Evolutionary conservation across 2,888 invertebrate species (phyloP).

Genomic region (Nasonovia ribisnigri): DNA sequence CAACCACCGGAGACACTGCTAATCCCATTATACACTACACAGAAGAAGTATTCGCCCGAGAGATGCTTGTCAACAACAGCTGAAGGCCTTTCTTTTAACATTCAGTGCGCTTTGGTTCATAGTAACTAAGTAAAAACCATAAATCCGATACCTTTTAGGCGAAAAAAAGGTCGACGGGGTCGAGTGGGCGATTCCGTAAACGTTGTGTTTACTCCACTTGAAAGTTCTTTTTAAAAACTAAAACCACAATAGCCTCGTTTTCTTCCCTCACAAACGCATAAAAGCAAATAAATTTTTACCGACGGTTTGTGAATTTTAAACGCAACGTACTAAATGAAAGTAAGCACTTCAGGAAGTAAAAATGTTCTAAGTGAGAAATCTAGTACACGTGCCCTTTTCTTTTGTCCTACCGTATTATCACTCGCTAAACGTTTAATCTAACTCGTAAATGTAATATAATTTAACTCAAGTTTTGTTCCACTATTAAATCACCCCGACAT

Average conservation of each 20-base stretch:
- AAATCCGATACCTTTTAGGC: constrained; percentile 55
- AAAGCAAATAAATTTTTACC: constrained; percentile 56
- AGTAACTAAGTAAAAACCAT: constrained; percentile 31
- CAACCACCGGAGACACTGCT: neutral
- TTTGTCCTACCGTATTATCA: neutral
- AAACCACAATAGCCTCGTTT: constrained; percentile 26
- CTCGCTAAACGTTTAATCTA: neutral
- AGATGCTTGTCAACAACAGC: constrained; percentile 36
- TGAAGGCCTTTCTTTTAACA: constrained; percentile 19
- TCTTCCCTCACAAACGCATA: neutral
- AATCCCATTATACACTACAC: constrained; percentile 36
- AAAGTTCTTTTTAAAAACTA: constrained; percentile 47
- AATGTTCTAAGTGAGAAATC: constrained; percentile 31
- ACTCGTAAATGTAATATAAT: neutral
- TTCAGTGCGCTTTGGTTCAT: neutral
- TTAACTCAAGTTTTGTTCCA: neutral
- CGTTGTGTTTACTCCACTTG: constrained; percentile 50
- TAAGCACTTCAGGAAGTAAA: constrained; percentile 14
- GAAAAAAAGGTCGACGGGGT: constrained; percentile 45
- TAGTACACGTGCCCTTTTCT: neutral
- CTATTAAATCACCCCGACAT: neutral
- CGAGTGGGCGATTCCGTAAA: constrained; percentile 54
- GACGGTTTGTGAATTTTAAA: constrained; percentile 36
- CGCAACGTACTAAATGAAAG: constrained; percentile 33
- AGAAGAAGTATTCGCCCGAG: neutral